Conservation (phyloP, 2,888 invertebrate species). For the Archips crataeganus region DNA sequence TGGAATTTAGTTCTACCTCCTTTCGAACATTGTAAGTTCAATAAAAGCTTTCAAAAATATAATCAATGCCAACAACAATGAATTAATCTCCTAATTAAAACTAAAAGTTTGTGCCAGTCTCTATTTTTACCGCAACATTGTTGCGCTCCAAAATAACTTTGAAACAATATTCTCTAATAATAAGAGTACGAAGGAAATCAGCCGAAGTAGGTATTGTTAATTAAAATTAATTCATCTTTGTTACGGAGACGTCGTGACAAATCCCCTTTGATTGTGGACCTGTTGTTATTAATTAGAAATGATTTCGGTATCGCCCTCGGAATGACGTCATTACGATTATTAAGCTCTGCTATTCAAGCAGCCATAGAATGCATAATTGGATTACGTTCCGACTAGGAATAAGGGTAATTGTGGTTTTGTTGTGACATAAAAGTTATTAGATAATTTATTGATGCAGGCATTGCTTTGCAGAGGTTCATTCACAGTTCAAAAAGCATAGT, state of each 20-base stretch:
- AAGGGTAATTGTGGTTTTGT: neutral
- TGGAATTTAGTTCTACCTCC: too few species aligned
- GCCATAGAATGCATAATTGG: neutral
- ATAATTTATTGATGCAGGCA: too few species aligned
- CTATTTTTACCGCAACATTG: neutral
- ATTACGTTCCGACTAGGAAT: neutral
- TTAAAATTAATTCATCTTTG: constrained; percentile 20
- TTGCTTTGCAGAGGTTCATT: too few species aligned
- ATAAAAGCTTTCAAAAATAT: too few species aligned
- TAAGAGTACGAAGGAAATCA: constrained; percentile 2
- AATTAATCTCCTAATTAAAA: neutral
- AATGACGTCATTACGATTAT: constrained; percentile 5
- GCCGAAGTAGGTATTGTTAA: constrained; percentile 13
- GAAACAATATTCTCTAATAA: neutral
- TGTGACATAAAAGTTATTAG: too few species aligned
- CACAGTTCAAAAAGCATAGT: too few species aligned
- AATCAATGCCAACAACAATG: too few species aligned
- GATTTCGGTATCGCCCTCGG: constrained; percentile 7
- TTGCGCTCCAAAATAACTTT: neutral
- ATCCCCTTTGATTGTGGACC: constrained; percentile 17
- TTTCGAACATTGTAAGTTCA: too few species aligned
- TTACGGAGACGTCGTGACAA: constrained; percentile 7
- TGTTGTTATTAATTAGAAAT: constrained; percentile 12
- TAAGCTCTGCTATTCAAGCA: constrained; percentile 1
- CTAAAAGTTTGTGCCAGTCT: neutral